A percentile compares a stretch with the other conserved stretches of the same genome.
phyloP scores from a whole-genome alignment of 2,888 invertebrate species.

The Agrotis exclamationis region DNA sequence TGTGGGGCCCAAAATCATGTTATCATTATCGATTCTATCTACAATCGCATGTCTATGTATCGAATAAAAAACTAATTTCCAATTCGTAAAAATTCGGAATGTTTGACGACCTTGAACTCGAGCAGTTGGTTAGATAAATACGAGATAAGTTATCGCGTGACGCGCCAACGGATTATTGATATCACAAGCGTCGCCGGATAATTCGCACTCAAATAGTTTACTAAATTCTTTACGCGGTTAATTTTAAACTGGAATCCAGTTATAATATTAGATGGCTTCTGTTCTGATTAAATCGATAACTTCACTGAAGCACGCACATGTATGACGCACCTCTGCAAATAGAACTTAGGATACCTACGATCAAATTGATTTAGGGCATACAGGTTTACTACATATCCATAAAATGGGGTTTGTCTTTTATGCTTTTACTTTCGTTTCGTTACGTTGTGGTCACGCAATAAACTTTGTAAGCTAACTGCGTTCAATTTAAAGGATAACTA shows the following conservation, averaged over 20 bases:
- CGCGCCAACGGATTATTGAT: slow-evolving; percentile 57
- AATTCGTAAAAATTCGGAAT: slow-evolving; percentile 51
- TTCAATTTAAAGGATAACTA: slow-evolving; percentile 39
- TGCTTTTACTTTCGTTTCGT: neutral
- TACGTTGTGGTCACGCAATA: neutral
- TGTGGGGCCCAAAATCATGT: neutral
- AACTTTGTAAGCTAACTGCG: neutral
- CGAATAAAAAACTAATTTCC: slow-evolving; percentile 41
- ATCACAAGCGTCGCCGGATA: slow-evolving; percentile 34
- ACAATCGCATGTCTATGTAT: neutral
- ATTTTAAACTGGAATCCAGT: slow-evolving; percentile 10
- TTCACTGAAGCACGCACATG: slow-evolving; percentile 2
- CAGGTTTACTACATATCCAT: neutral
- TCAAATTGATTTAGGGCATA: neutral
- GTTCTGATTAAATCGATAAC: slow-evolving; percentile 11
- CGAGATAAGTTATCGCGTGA: slow-evolving; percentile 63
- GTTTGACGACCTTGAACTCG: slow-evolving; percentile 62
- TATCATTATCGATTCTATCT: slow-evolving; percentile 12
- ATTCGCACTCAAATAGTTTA: slow-evolving; percentile 28
- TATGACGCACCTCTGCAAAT: slow-evolving; percentile 20
- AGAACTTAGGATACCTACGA: slow-evolving; percentile 12
- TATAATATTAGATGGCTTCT: slow-evolving; percentile 1
- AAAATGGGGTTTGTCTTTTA: neutral
- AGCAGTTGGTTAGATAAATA: slow-evolving; percentile 54
- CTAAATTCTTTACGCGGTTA: slow-evolving; percentile 16